Evolutionary conservation across 2,888 invertebrate genomes (phyloP), one percentile per base, ranked within the genome.

Genomic region (Maniola hyperantus): DNA sequence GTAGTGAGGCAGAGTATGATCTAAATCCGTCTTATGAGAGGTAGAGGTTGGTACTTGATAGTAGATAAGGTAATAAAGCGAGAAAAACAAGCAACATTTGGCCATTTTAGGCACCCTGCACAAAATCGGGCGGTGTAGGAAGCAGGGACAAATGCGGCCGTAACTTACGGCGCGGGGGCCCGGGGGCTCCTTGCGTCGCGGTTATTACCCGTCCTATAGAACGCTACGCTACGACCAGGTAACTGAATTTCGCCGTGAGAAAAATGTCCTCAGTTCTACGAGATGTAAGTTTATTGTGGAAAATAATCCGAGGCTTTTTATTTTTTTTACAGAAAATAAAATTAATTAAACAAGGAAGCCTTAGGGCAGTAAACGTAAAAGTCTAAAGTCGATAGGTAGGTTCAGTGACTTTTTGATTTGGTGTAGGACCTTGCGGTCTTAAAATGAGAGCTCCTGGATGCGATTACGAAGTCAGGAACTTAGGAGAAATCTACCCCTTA

Each of bases 81-180:
- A 26, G 4, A 26, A 26, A 4, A 2, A 26, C 26, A 26, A 26
- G 26, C 26, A 26, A n/a, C n/a, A n/a, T n/a, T n/a, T n/a, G n/a
- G n/a, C n/a, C 26, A 64, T 64, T 66, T 60, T 65, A 60, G 64
- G 42, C 34, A 50, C 55, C 67, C 26, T 51, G 20, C 74, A 72
- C 64, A 76, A 79, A 83, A 88, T 90, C 87, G 84, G 88, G 86
- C 85, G 86, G 82, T 83, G 77, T 76, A 81, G 85, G 85, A 83
- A 89, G 85, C 89, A 80, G 79, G 82, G 84, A 90, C 89, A 90
- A 91, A 91, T 91, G 88, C 77, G 84, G 74, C 79, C 76, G 85
- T 91, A 84, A 88, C 83, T 91, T 89, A 89, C 80, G 70, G 66
- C 77, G 73, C 79, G 46, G 42, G 36, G 42, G 36, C 61, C 83